Conservation (phyloP, 2,888 invertebrate genomes). For the Willowsia nigromaculata region DNA sequence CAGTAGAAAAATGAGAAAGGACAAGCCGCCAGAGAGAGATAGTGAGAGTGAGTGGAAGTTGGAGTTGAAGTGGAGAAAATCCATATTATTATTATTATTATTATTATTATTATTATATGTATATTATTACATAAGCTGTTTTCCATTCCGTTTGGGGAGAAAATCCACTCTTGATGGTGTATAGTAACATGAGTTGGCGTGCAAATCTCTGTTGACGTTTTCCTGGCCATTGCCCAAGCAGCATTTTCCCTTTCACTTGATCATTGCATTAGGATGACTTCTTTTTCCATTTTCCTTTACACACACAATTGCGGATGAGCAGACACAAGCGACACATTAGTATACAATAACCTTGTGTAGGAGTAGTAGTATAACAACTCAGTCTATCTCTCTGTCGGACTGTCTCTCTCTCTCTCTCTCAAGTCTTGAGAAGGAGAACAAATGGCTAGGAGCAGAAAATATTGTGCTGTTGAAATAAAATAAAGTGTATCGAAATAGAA, state of each 20-base stretch:
- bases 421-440: not conserved
- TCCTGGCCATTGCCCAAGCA: constrained; percentile 69
- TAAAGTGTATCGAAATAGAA: constrained; percentile 49
- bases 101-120: constrained; percentile 12
- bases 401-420: constrained; percentile 2
- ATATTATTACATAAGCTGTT: constrained; percentile 39
- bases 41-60: not conserved
- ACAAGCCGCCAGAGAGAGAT: not conserved
- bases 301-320: constrained; percentile 34
- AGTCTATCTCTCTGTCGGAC: not conserved
- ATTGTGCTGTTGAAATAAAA: constrained; percentile 33
- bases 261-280: constrained; percentile 46
- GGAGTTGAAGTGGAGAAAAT: constrained; percentile 4
- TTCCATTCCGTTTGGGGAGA: constrained; percentile 6
- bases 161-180: constrained; percentile 22
- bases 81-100: not conserved
- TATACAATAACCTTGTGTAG: constrained; percentile 49
- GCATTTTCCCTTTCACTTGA: constrained; percentile 35
- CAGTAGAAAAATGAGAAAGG: not conserved
- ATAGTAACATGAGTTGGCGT: constrained; percentile 47
- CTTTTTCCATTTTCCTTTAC: constrained; percentile 33
- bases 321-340: constrained; percentile 56
- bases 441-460: constrained; percentile 23
- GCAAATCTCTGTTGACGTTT: constrained; percentile 71
- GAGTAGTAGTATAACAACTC: constrained; percentile 1